phyloP scores from a whole-genome alignment of 2,888 invertebrate genomes.

The Galeopsomyia nigrocyanea region DNA sequence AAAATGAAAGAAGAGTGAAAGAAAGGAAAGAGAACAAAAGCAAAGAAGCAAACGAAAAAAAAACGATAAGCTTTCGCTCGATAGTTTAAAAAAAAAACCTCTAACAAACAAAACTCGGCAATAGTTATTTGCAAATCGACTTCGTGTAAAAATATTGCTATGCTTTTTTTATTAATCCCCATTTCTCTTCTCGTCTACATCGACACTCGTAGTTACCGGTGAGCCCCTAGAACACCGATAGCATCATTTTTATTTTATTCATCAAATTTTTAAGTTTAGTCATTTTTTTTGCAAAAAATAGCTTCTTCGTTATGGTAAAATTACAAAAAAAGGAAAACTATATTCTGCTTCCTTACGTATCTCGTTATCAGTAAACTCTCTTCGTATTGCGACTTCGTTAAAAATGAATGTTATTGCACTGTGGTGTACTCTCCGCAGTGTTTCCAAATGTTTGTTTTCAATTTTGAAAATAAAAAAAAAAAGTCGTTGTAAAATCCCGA shows the following conservation, averaged over 20 bases:
- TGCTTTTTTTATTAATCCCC: slow-evolving; percentile 51
- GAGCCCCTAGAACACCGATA: slow-evolving; percentile 30
- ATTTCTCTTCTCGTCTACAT: slow-evolving; percentile 34
- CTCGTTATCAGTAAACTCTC: slow-evolving; percentile 38
- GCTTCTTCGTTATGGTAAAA: slow-evolving; percentile 42
- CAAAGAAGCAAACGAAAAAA: slow-evolving; percentile 46
- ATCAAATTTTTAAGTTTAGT: slow-evolving; percentile 29
- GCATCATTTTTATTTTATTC: slow-evolving; percentile 34
- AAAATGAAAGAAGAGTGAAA: slow-evolving; percentile 47
- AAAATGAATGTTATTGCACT: slow-evolving; percentile 61
- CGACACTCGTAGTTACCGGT: slow-evolving; percentile 30
- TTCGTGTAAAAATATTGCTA: slow-evolving; percentile 65
- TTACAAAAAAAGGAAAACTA: slow-evolving; percentile 40
- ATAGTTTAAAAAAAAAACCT: slow-evolving; percentile 37
- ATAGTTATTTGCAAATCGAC: slow-evolving; percentile 58
- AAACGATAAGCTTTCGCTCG: slow-evolving; percentile 48
- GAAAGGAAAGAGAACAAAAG: slow-evolving; percentile 45
- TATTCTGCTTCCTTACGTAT: slow-evolving; percentile 39
- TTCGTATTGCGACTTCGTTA: slow-evolving; percentile 42
- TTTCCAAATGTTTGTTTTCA: slow-evolving; percentile 26
- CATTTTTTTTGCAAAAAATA: slow-evolving; percentile 47
- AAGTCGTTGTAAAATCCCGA: slow-evolving; percentile 21
- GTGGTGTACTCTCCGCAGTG: slow-evolving; percentile 58
- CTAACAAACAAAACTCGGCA: slow-evolving; percentile 52
- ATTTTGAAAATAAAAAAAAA: slow-evolving; percentile 17